Evolutionary conservation across 2,888 invertebrate genomes (phyloP).

Genomic region (Frankliniella fusca): DNA sequence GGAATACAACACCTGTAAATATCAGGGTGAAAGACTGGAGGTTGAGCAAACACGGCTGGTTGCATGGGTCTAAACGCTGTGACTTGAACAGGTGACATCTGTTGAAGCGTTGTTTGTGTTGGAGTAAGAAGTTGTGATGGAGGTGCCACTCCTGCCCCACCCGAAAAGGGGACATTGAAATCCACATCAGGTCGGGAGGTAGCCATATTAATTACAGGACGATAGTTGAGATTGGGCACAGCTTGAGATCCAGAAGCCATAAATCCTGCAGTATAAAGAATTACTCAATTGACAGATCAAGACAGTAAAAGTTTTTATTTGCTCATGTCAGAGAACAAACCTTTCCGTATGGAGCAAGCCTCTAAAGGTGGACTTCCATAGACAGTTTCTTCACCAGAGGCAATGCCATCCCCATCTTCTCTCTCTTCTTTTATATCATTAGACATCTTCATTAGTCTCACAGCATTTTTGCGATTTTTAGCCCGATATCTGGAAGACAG

Average conservation of each 20-base stretch:
- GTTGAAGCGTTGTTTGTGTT: constrained; percentile 39
- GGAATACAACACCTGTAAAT: constrained; percentile 42
- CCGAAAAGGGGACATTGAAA: constrained; percentile 37
- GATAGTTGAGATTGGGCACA: background rate
- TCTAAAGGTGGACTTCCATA: constrained; percentile 28
- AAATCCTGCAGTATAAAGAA: background rate
- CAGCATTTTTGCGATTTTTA: constrained; percentile 55
- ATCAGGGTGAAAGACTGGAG: constrained; percentile 44
- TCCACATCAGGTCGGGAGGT: background rate
- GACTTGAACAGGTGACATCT: constrained; percentile 30
- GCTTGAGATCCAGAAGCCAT: background rate
- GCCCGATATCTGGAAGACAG: constrained; percentile 54
- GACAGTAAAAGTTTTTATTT: background rate
- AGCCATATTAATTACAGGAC: background rate
- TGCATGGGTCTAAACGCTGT: constrained; percentile 43
- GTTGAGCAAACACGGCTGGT: constrained; percentile 45
- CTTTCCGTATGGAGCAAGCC: background rate
- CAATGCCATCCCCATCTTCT: constrained; percentile 28
- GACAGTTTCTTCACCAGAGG: constrained; percentile 34
- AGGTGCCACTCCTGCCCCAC: constrained; percentile 46
- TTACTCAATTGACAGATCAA: background rate
- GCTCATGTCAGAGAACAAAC: background rate
- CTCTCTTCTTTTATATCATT: constrained; percentile 34
- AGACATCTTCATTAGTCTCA: constrained; percentile 34
- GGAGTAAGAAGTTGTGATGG: constrained; percentile 32